phyloP scores from a whole-genome alignment of 1,140 invertebrate genomes.

The Pogonognathellus flavescens region DNA sequence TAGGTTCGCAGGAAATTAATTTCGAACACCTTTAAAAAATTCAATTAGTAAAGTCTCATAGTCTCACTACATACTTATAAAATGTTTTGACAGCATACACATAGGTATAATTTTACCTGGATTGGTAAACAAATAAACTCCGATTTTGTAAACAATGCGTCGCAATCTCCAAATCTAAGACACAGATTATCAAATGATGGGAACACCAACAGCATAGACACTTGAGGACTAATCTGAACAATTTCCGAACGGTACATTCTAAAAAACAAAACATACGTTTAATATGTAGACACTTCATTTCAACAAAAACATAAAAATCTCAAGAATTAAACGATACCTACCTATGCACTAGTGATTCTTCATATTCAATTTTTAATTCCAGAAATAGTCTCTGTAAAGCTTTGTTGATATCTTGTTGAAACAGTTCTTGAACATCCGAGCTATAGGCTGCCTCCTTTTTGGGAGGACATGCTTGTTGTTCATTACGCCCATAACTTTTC shows the following conservation, averaged over 20 bases:
- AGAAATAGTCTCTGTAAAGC: conserved; percentile 81
- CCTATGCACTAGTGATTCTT: conserved; percentile 78
- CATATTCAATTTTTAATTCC: conserved; percentile 82
- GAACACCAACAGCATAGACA: conserved; percentile 90
- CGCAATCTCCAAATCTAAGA: conserved; percentile 86
- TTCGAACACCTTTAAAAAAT: conserved; percentile 77
- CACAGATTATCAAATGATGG: conserved; percentile 91
- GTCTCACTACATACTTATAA: too few species aligned
- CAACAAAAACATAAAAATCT: background rate
- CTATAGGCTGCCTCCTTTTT: background rate
- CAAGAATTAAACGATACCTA: too few species aligned
- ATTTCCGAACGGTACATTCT: conserved; percentile 92
- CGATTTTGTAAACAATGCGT: conserved; percentile 79
- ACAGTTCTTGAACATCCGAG: conserved; percentile 80
- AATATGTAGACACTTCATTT: background rate
- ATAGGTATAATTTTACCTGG: conserved; percentile 72
- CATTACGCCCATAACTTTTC: conserved; percentile 33
- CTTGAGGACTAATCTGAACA: conserved; percentile 87
- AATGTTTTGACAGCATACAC: too few species aligned
- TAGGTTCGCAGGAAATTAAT: conserved; percentile 94
- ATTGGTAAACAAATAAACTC: conserved; percentile 89
- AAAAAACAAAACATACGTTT: conserved; percentile 39
- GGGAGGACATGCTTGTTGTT: background rate
- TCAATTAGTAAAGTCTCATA: background rate
- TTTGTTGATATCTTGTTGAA: conserved; percentile 79